phyloP scores from a whole-genome alignment of 2,113 vertebrate genomes.

The Stigmatopora argus region DNA sequence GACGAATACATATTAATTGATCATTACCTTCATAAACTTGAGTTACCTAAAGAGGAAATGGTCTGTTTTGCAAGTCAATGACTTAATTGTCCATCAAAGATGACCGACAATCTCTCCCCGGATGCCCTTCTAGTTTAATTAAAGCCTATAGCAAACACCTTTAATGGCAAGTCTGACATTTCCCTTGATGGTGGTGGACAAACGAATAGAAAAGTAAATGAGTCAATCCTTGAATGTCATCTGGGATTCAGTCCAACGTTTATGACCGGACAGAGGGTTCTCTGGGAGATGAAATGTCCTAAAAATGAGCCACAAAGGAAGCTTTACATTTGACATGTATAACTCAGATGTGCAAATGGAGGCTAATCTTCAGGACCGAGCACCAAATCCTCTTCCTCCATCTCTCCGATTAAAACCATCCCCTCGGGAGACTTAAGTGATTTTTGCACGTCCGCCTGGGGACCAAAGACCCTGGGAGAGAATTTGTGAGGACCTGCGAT shows the following conservation, averaged over 20 bases:
- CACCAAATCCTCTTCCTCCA: conserved; percentile 42
- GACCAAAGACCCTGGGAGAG: conserved; percentile 17
- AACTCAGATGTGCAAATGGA: conserved; percentile 51
- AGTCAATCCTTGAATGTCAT: neutral
- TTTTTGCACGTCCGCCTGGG: conserved; percentile 11
- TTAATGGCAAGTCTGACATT: conserved; percentile 2
- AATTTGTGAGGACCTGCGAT: conserved; percentile 18
- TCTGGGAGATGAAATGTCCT: conserved; percentile 27
- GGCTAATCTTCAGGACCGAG: conserved; percentile 39
- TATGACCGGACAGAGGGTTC: conserved; percentile 29
- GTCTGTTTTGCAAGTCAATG: neutral
- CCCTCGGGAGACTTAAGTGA: conserved; percentile 37
- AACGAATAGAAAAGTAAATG: neutral
- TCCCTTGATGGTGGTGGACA: conserved; percentile 1
- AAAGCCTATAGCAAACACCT: neutral
- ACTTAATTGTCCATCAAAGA: neutral
- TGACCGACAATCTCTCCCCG: neutral
- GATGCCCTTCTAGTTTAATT: conserved; percentile 1
- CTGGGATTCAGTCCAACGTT: conserved; percentile 32
- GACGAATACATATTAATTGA: neutral
- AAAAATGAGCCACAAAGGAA: conserved; percentile 43
- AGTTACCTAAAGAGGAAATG: neutral
- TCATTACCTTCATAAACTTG: neutral
- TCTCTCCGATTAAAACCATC: conserved; percentile 46
- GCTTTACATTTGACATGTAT: conserved; percentile 47